Conservation (phyloP, 2,888 invertebrate genomes). For the Pachymerium ferrugineum region DNA sequence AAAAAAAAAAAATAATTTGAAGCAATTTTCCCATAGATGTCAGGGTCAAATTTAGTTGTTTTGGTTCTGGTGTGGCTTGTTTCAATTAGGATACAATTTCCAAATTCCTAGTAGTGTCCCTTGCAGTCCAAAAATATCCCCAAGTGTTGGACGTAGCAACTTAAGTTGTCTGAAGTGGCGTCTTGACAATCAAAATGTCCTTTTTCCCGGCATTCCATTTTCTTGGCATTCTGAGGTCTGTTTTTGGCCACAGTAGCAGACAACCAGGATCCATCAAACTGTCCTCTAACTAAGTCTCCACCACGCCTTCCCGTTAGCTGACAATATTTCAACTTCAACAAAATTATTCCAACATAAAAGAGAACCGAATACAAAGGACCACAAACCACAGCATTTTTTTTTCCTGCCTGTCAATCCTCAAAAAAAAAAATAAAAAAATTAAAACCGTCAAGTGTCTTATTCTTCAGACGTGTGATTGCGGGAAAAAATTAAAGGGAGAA, state of each 20-base stretch:
- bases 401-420: too few species aligned
- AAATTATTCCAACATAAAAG: slow-evolving; percentile 9
- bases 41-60: too few species aligned
- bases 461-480: too few species aligned
- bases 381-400: too few species aligned
- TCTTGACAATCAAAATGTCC: slow-evolving; percentile 21
- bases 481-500: background rate
- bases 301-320: slow-evolving; percentile 15
- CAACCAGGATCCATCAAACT: slow-evolving; percentile 7
- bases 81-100: too few species aligned
- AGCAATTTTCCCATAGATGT: too few species aligned
- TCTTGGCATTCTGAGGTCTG: background rate
- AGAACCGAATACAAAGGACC: too few species aligned
- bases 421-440: too few species aligned
- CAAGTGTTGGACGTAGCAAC: background rate
- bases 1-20: too few species aligned
- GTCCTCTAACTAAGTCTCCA: slow-evolving; percentile 13
- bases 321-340: slow-evolving; percentile 2
- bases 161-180: background rate
- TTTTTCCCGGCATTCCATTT: background rate
- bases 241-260: slow-evolving; percentile 1
- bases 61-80: too few species aligned
- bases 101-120: background rate
- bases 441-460: too few species aligned
- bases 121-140: background rate